Evolutionary conservation across 2,113 vertebrate genomes (phyloP).

Genomic region (Synchiropus splendidus): DNA sequence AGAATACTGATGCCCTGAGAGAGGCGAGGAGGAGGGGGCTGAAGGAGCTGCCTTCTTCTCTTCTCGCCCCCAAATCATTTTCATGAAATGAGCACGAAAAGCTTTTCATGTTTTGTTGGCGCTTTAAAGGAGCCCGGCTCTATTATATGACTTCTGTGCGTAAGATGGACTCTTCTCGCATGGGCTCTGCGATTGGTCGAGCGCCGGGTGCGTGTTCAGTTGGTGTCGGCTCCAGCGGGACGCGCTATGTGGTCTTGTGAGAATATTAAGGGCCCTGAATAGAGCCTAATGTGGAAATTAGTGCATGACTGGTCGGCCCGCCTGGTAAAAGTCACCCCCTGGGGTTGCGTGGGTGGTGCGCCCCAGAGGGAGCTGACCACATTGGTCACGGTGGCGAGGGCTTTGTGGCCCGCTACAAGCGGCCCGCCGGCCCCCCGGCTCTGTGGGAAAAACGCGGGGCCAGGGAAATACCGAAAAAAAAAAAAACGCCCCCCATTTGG

Average conservation of each 20-base stretch:
- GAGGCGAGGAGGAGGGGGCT: slow-evolving; percentile 26
- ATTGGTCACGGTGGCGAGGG: slow-evolving; percentile 83
- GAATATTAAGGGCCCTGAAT: slow-evolving; percentile 72
- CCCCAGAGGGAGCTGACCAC: slow-evolving; percentile 76
- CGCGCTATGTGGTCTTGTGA: slow-evolving; percentile 82
- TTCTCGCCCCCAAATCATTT: slow-evolving; percentile 82
- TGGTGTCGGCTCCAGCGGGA: slow-evolving; percentile 3
- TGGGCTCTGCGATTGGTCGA: too few relatives aligned
- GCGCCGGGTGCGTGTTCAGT: too few relatives aligned
- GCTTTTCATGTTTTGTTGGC: slow-evolving; percentile 88
- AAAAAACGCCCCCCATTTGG: slow-evolving; percentile 63
- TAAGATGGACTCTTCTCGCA: slow-evolving; percentile 67
- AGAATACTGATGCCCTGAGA: slow-evolving; percentile 84
- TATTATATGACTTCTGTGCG: slow-evolving; percentile 79
- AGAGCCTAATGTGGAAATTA: slow-evolving; percentile 81
- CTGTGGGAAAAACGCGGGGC: slow-evolving; percentile 76
- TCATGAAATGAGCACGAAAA: slow-evolving; percentile 99
- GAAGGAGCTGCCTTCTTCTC: slow-evolving; percentile 59
- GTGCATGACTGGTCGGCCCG: slow-evolving; percentile 78
- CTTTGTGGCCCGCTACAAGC: slow-evolving; percentile 66
- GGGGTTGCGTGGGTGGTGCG: slow-evolving; percentile 73
- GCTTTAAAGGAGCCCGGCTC: slow-evolving; percentile 82
- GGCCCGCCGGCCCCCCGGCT: slow-evolving; percentile 64
- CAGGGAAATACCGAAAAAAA: slow-evolving; percentile 54
- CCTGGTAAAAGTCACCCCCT: slow-evolving; percentile 69